A percentile compares a stretch with the other conserved stretches of the same genome.
These are phyloP conservation scores for Orchestes rusci DNA, from an alignment of 2,888 invertebrate genomes.

Conservation along the genomic window DNA sequence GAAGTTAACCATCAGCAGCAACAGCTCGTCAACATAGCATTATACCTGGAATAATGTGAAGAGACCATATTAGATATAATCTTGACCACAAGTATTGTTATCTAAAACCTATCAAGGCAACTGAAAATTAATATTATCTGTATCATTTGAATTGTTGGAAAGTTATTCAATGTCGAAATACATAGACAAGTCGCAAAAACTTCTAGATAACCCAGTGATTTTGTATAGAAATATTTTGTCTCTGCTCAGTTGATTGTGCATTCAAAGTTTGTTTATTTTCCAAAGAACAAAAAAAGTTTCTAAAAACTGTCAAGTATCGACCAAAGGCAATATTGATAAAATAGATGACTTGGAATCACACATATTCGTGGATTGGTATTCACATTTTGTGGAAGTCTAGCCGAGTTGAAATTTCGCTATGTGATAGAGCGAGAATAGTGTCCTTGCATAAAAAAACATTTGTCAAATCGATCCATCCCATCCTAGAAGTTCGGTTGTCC, in stretches of 20 bases:
- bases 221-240: neutral
- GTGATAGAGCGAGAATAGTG: too few relatives aligned
- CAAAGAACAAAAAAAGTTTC: neutral
- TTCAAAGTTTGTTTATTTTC: neutral
- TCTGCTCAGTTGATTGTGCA: neutral
- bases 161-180: too few relatives aligned
- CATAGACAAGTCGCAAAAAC: neutral
- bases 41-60: too few relatives aligned
- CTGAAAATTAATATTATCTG: too few relatives aligned
- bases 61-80: too few relatives aligned
- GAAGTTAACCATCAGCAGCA: too few relatives aligned
- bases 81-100: too few relatives aligned
- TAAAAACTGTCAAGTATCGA: neutral
- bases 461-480: conserved; percentile 1
- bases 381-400: neutral
- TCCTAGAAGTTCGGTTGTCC: conserved; percentile 1
- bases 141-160: too few relatives aligned
- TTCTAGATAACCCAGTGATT: neutral
- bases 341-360: neutral
- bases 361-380: neutral
- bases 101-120: too few relatives aligned
- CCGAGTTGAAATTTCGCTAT: neutral
- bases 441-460: conserved; percentile 1
- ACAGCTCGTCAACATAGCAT: too few relatives aligned
- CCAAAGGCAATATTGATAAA: neutral